Conservation (phyloP, 2,888 invertebrate genomes). For the Mesorhabditis spiculigera region DNA sequence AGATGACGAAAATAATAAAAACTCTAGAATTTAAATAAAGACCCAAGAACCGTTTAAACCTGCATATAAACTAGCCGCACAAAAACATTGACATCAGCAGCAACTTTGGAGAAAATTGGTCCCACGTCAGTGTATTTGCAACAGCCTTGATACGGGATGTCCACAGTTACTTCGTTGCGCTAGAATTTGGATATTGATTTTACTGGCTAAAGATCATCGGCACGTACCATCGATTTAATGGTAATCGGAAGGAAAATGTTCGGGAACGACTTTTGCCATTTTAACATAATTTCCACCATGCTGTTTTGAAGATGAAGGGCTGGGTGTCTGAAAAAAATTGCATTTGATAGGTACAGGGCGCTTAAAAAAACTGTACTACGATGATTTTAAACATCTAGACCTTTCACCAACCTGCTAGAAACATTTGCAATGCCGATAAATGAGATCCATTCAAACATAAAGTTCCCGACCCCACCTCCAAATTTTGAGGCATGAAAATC, state of each 20-base stretch:
- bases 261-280: conserved; percentile 3
- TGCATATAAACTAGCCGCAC: background rate
- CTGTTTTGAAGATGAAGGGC: background rate
- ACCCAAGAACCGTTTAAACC: background rate
- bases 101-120: background rate
- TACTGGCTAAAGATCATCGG: background rate
- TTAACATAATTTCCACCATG: background rate
- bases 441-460: background rate
- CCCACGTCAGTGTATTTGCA: background rate
- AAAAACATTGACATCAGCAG: background rate
- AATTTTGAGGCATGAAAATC: background rate
- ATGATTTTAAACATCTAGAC: background rate
- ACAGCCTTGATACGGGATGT: background rate
- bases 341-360: background rate
- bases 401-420: background rate
- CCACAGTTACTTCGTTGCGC: background rate
- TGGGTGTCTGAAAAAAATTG: background rate
- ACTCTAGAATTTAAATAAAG: too few relatives aligned
- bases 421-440: background rate
- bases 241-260: background rate
- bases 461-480: background rate
- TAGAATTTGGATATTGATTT: background rate
- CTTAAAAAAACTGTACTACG: too few relatives aligned
- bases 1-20: too few relatives aligned
- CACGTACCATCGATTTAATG: background rate